phyloP scores from a whole-genome alignment of 2,797 vertebrate species.

The Poecilia gillii region DNA sequence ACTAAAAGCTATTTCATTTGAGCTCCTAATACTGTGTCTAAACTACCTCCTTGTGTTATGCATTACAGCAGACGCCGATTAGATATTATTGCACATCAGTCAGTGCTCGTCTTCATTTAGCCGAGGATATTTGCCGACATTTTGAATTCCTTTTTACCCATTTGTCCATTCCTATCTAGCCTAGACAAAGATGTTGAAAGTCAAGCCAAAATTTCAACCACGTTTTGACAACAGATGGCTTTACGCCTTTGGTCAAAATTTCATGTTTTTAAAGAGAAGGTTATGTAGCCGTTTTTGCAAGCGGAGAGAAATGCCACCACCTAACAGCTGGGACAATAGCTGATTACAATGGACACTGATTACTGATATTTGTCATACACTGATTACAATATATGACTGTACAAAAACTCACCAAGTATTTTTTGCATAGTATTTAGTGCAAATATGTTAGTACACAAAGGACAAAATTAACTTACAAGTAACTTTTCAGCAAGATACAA shows the following conservation, averaged over 20 bases:
- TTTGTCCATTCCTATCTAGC: background rate
- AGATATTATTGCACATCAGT: background rate
- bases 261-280: background rate
- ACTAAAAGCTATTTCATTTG: conserved; percentile 78
- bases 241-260: background rate
- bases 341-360: background rate
- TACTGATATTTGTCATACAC: too few species aligned
- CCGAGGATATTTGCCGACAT: background rate
- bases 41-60: conserved; percentile 8
- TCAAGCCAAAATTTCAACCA: background rate
- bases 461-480: too few species aligned
- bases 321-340: background rate
- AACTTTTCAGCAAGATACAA: too few species aligned
- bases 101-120: background rate
- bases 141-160: background rate
- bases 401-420: too few species aligned
- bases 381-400: too few species aligned
- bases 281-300: background rate
- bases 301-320: background rate
- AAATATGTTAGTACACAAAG: too few species aligned
- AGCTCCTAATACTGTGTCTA: conserved; percentile 57
- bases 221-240: background rate
- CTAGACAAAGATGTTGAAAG: background rate
- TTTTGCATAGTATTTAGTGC: too few species aligned
- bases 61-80: conserved; percentile 9